phyloP scores from a whole-genome alignment of 2,113 vertebrate genomes.

The Erythrolamprus reginae region DNA sequence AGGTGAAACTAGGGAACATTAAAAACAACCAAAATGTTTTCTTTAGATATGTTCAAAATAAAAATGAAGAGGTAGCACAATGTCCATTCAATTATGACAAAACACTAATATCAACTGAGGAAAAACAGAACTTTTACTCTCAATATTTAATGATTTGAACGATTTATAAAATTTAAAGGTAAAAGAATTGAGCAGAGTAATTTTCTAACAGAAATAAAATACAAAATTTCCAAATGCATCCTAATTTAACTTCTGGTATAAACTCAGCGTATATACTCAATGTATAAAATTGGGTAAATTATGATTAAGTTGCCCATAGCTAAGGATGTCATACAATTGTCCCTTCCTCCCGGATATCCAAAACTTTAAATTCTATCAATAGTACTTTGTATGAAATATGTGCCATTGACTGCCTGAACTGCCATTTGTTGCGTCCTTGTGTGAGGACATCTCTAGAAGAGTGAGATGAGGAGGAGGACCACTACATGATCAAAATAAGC shows the following conservation, averaged over 20 bases:
- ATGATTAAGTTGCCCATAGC: not conserved
- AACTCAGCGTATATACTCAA: not conserved
- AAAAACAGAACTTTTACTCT: not conserved
- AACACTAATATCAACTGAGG: not conserved
- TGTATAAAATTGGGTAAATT: not conserved
- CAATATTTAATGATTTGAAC: not conserved
- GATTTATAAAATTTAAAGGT: not conserved
- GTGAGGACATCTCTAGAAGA: not conserved
- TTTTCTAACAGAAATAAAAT: not conserved
- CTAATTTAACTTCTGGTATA: not conserved
- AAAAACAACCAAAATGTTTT: not conserved
- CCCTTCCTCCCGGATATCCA: not conserved
- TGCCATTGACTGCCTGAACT: not conserved
- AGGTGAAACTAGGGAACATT: not conserved
- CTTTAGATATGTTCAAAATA: not conserved
- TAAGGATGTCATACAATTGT: not conserved
- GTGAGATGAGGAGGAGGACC: not conserved
- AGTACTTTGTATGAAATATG: not conserved
- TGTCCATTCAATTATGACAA: not conserved
- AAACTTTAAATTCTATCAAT: not conserved
- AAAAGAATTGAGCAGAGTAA: not conserved
- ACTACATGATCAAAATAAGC: not conserved
- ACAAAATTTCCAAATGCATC: not conserved
- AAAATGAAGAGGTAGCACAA: not conserved
- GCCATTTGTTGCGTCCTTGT: not conserved